Conservation (phyloP, 2,888 invertebrate species). For the Punctoribates punctum region DNA sequence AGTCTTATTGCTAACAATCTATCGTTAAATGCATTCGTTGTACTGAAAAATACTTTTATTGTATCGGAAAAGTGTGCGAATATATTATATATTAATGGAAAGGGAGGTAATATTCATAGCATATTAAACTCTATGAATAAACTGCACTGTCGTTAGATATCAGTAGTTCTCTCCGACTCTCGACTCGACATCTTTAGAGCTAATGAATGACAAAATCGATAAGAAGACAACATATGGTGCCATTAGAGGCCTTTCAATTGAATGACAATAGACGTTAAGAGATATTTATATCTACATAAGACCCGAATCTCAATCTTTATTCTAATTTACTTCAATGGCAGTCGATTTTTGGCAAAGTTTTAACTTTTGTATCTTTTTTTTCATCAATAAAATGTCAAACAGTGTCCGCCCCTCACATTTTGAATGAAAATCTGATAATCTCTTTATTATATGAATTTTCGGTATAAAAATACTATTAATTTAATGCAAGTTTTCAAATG, state of each 20-base stretch:
- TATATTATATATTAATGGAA: slow-evolving; percentile 31
- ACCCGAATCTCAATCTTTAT: background rate
- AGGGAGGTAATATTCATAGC: slow-evolving; percentile 11
- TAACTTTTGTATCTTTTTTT: background rate
- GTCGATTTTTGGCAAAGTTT: background rate
- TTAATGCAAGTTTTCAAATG: background rate
- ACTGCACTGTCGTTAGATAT: background rate
- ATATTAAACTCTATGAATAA: slow-evolving; percentile 15
- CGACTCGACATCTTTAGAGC: background rate
- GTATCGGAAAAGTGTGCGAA: background rate
- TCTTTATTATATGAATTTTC: background rate
- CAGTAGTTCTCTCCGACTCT: slow-evolving; percentile 11
- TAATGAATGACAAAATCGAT: slow-evolving; percentile 35
- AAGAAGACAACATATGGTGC: slow-evolving; percentile 24
- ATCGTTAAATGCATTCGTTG: background rate
- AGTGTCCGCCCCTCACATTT: background rate
- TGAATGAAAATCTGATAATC: background rate
- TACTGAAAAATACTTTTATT: background rate
- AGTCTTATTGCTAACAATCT: slow-evolving; percentile 5
- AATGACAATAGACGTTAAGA: background rate
- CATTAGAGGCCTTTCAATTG: slow-evolving; percentile 30
- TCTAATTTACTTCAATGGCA: background rate
- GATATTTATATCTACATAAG: slow-evolving; percentile 31
- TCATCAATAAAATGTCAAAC: background rate
- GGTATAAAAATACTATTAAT: background rate